These are phyloP conservation scores for Karalla daura DNA, from an alignment of 2,797 vertebrate species.

Conservation along the genomic window DNA sequence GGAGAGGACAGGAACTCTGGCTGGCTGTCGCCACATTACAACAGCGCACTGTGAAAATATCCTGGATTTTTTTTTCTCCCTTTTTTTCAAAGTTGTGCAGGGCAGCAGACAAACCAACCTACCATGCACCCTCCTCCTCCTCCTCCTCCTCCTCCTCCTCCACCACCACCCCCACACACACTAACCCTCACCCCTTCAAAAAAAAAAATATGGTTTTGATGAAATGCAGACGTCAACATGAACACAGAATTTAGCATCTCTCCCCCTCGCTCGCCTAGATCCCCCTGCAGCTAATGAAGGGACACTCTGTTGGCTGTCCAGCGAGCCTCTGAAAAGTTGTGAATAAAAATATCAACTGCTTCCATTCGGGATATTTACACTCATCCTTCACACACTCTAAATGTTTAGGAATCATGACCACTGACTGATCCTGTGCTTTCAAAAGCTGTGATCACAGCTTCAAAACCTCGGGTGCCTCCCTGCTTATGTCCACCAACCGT, in stretches of 20 bases:
- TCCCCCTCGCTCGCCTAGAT: slow-evolving; percentile 63
- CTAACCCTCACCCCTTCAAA: too few relatives aligned
- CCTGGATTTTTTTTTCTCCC: slow-evolving; percentile 59
- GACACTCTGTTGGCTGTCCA: slow-evolving; percentile 77
- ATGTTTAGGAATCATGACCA: slow-evolving; percentile 79
- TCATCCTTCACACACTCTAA: slow-evolving; percentile 82
- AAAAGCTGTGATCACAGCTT: slow-evolving; percentile 78
- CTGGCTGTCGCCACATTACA: slow-evolving; percentile 28
- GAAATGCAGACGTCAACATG: slow-evolving; percentile 85
- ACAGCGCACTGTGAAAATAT: slow-evolving; percentile 41
- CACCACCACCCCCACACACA: slow-evolving; percentile 9
- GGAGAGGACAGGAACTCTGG: slow-evolving; percentile 44
- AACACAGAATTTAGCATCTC: slow-evolving; percentile 79
- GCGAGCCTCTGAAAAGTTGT: slow-evolving; percentile 77
- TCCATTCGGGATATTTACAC: slow-evolving; percentile 83
- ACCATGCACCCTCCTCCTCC: too few relatives aligned
- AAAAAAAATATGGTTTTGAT: slow-evolving; percentile 76
- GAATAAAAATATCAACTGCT: slow-evolving; percentile 85
- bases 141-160: too few relatives aligned
- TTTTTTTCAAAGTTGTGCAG: slow-evolving; percentile 59
- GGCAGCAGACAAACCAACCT: slow-evolving; percentile 46
- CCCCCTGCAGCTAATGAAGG: slow-evolving; percentile 79
- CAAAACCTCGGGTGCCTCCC: slow-evolving; percentile 67
- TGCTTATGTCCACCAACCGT: slow-evolving; percentile 62
- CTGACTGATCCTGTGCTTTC: slow-evolving; percentile 78